These are phyloP conservation scores for Falcunculus frontatus DNA, from an alignment of 2,113 vertebrate species.

Conservation along the genomic window DNA sequence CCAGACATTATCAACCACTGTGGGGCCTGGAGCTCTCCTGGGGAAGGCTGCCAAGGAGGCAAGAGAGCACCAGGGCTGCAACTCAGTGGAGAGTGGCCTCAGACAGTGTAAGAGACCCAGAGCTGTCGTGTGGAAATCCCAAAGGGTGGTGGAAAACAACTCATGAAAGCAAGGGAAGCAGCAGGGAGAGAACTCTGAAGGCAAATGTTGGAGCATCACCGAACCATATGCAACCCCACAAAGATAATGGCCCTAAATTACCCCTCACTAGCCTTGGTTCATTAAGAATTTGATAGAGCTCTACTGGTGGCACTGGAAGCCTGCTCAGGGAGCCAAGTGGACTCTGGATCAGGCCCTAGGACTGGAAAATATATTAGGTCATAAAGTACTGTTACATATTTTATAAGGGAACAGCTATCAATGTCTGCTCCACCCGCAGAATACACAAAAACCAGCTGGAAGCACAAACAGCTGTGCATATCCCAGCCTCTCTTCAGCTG, in stretches of 20 bases:
- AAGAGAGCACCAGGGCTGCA: background rate
- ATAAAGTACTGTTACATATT: slow-evolving; percentile 44
- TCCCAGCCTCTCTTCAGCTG: background rate
- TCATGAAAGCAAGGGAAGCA: background rate
- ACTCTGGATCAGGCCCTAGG: background rate
- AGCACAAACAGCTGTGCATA: background rate
- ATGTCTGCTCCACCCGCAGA: background rate
- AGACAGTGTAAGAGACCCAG: background rate
- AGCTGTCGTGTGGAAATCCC: background rate
- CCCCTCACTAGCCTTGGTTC: background rate
- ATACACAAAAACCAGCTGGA: slow-evolving; percentile 24
- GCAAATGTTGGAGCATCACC: background rate
- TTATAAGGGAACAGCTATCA: slow-evolving; percentile 43
- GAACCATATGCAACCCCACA: background rate
- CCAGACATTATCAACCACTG: background rate
- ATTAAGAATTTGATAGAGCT: slow-evolving; percentile 14
- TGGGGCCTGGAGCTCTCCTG: background rate
- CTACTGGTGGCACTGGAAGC: background rate
- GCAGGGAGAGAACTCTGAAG: slow-evolving; percentile 1
- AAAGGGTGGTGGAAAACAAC: background rate
- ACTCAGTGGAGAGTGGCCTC: background rate
- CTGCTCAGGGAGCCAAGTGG: background rate
- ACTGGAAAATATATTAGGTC: slow-evolving; percentile 43
- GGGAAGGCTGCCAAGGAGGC: slow-evolving; percentile 3
- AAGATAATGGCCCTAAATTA: slow-evolving; percentile 53